Percentiles rank a stretch among this genome's conserved stretches.
Evolutionary conservation across 2,797 vertebrate genomes (phyloP).

Genomic region (Crocidura indochinensis): DNA sequence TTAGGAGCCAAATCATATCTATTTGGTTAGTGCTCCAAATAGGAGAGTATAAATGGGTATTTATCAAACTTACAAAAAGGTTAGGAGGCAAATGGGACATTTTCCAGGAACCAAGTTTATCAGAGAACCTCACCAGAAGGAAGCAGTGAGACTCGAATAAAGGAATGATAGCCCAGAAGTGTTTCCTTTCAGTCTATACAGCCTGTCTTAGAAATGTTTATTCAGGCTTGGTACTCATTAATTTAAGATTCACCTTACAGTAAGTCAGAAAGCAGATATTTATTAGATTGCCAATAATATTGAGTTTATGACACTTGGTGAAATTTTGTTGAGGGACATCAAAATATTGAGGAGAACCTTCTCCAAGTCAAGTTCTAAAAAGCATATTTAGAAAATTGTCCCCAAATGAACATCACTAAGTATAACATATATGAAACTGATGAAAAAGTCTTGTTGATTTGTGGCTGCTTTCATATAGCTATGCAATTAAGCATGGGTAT

Average conservation of each 20-base stretch:
- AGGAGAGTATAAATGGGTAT: not conserved
- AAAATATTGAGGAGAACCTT: constrained; percentile 33
- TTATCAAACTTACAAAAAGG: not conserved
- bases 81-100: not conserved
- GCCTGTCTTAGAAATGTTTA: not conserved
- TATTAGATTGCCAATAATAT: not conserved
- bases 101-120: not conserved
- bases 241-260: not conserved
- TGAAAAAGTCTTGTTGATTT: too few species aligned
- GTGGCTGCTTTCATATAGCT: too few species aligned
- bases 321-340: constrained; percentile 7
- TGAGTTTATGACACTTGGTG: constrained; percentile 34
- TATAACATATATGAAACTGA: not conserved
- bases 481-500: not conserved
- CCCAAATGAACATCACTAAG: constrained; percentile 23
- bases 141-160: too few species aligned
- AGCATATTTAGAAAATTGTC: not conserved
- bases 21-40: accelerated
- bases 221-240: constrained; percentile 13
- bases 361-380: not conserved
- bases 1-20: not conserved
- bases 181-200: too few species aligned
- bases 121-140: not conserved
- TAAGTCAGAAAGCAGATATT: not conserved
- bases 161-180: too few species aligned